Base-by-base conservation (phyloP, 1,140 invertebrate species). In the Drosophila quadrilineata region DNA sequence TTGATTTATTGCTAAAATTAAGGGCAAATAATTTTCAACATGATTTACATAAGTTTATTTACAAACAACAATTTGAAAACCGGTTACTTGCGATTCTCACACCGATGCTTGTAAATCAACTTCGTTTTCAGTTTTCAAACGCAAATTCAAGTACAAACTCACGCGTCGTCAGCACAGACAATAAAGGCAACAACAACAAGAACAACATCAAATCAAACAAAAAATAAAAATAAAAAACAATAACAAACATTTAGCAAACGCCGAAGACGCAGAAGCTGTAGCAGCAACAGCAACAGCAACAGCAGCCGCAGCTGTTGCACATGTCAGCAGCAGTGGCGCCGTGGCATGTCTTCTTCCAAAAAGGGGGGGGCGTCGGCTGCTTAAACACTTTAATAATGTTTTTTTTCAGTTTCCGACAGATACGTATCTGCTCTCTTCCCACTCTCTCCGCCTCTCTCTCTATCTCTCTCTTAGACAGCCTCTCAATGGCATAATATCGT, bases 81-180 rank as follows among this genome's bases (percentile, higher is more conserved):
- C 45, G 40, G 66, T 35, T 63, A 29, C n/a, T 10, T 21, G 36
- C 36, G 36, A 48, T 26, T 22, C 46, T 26, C 21, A 26, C 19
- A 28, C 8, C 6, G 12, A 19, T 19, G 12, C 56, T 40, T 2
- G 17, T 36, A 50, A 52, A 17, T 12, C 40, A 38, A 70, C 35
- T 70, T 41, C 29, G 48, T 60, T 66, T 53, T 67, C 58, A 50
- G 43, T 72, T 67, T 58, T n/a, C 59, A 56, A 67, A 69, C 10
- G 33, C 35, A 28, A 40, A 64, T 71, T 76, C 60, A 82, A 82
- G 69, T 70, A 60, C 69, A 82, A 76, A 75, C 38, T 60, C 63
- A 70, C n/a, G 9, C 46, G 17, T 3, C 22, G 6, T 6, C 10
- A 24, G 3, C 21, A 6, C 14, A n/a, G 9, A 6, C 3, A 45